A percentile compares a stretch with the other conserved stretches of the same genome.
These are phyloP conservation scores for Leuciscus waleckii DNA, from an alignment of 2,797 vertebrate genomes.

Conservation along the genomic window DNA sequence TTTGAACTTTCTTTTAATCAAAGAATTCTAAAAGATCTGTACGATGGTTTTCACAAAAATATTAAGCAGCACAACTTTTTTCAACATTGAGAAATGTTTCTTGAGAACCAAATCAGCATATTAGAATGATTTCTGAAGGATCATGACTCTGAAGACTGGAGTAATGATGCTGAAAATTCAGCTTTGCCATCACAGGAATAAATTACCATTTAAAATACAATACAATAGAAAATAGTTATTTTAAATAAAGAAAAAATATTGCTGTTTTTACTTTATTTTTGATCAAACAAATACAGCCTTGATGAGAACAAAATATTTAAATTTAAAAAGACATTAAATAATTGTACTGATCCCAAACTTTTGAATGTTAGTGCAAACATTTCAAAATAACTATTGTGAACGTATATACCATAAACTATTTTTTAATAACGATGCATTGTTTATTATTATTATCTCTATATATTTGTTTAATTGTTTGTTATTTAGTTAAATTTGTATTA, in stretches of 20 bases:
- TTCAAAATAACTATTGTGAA: neutral
- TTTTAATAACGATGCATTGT: neutral
- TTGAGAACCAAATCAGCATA: neutral
- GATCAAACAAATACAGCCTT: neutral
- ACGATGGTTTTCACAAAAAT: neutral
- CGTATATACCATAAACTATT: neutral
- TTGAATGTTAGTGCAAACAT: neutral
- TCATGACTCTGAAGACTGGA: neutral
- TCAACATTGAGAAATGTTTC: neutral
- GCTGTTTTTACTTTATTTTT: neutral
- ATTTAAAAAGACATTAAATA: neutral
- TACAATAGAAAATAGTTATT: neutral
- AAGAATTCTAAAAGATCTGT: neutral
- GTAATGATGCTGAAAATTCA: neutral
- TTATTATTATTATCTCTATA: neutral
- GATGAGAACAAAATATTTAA: neutral
- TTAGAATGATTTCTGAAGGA: neutral
- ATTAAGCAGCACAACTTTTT: neutral
- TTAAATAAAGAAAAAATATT: neutral
- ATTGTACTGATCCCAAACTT: neutral
- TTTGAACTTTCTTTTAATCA: too few species aligned
- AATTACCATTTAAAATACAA: neutral
- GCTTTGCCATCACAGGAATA: neutral
- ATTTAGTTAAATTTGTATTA: neutral
- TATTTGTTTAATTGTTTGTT: neutral